Base-by-base conservation (phyloP, 2,888 invertebrate genomes). In the Phasia obesa region DNA sequence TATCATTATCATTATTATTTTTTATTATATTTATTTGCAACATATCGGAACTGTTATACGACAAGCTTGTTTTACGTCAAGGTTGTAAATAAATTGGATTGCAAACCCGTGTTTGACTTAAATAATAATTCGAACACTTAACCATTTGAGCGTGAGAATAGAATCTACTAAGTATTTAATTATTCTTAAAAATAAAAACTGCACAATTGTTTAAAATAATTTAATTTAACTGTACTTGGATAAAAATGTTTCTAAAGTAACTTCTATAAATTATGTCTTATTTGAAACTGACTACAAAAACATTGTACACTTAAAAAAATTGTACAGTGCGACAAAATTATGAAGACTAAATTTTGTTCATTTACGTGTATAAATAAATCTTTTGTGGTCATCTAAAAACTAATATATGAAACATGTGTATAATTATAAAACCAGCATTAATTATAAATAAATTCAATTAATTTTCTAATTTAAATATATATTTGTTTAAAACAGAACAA, bases 61-160 rank as follows among this genome's bases (percentile, higher is more conserved):
- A 65, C 47, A 5, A 25, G 23, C 42, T 64, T 55, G 51, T 76
- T 38, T 62, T 64, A 78, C 77, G 77, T 69, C 80, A 84, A 85
- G 85, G 80, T 80, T 84, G 64, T 64, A 75, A 67, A 38, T 38
- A 67, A 67, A 81, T 85, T 79, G 79, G 78, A 81, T 85, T 73
- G 65, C 17, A 69, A 65, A 55, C 38, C 25, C 75, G 9, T 73
- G 62, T 62, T 60, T 73, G 53, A 47, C 57, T 70, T 47, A 65
- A 51, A 59, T 47, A 59, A 31, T 35, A n/a, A 65, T 65, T 17
- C 35, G 35, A 51, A 3, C 51, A 65, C 51, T 47, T 25, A 31
- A 27, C 49, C 23, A 59, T 38, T 17, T 11, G 9, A 51, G 2
- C 31, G 49, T 31, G 15, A 42, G n/a, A 21, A 64, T 64, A 49